phyloP scores from a whole-genome alignment of 2,888 invertebrate species.

The Neuroscelio doddi region DNA sequence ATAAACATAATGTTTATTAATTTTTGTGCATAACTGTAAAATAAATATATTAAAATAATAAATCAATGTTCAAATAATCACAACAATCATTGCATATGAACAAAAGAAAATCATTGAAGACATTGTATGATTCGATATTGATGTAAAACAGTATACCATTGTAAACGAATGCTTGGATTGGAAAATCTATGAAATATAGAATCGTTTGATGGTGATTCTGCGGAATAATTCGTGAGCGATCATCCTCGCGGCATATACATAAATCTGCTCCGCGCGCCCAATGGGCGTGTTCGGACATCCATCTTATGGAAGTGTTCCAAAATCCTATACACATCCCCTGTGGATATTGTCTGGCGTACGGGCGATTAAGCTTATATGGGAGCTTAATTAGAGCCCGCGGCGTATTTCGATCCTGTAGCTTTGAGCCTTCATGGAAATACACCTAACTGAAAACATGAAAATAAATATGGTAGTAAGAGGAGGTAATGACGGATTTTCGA shows the following conservation, averaged over 20 bases:
- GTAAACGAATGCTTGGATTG: no score
- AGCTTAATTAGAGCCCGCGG: conserved; percentile 45
- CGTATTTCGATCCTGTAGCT: conserved; percentile 34
- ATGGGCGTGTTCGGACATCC: conserved; percentile 37
- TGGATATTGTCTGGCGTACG: conserved; percentile 38
- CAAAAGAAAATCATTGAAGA: no score
- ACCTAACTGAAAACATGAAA: conserved; percentile 30
- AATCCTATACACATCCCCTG: conserved; percentile 41
- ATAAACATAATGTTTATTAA: no score
- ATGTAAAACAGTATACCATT: no score
- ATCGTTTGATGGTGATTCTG: conserved; percentile 13
- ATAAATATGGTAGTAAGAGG: conserved; percentile 33
- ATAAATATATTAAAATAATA: no score
- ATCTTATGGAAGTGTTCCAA: conserved; percentile 41
- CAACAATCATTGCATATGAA: no score
- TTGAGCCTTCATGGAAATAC: conserved; percentile 42
- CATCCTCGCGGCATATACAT: conserved; percentile 39
- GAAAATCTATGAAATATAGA: no score
- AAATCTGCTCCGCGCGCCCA: conserved; percentile 31
- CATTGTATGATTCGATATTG: no score
- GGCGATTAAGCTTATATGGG: conserved; percentile 43
- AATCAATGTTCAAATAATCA: no score
- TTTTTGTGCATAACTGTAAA: no score
- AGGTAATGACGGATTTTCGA: conserved; percentile 34
- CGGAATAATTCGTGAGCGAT: conserved; percentile 31